Base-by-base conservation (phyloP, 2,797 vertebrate species). In the Eulemur coronatus region DNA sequence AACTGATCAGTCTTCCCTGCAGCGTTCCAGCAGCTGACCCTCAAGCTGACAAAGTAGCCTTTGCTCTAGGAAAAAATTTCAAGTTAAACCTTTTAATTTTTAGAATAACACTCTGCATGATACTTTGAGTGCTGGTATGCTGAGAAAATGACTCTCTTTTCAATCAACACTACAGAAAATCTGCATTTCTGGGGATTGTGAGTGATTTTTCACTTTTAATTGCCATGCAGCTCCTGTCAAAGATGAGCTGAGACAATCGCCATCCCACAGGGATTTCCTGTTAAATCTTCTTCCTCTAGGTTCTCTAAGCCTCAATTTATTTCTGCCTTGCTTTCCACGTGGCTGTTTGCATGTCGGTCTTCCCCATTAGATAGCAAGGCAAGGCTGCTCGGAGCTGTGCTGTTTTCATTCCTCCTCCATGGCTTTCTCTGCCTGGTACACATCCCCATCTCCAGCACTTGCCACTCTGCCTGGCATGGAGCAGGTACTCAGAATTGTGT, bases 21-120 rank as follows among this genome's bases (percentile, higher is more conserved):
- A n/a, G 41, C 15, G n/a, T 89, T 93, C n/a, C 28, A 79, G 33
- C 9, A 72, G 24, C 28, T 50, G 75, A 76, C 69, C 13, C 52
- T 43, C 46, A 80, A 65, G 18, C 10, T 65, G 20, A 81, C 10
- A 46, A 89, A 76, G 57, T n/a, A 84, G 28, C 9, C 35, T 86
- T 89, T n/a, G 63, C 2, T 33, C 48, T 87, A 43, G 41, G 86
- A 89, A 88, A 90, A 89, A 65, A 50, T 76, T 67, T 48, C 30
- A 93, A 88, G 48, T 94, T 88, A 88, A 94, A 81, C 24, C 84
- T 46, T 85, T 95, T 55, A 79, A 95, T 91, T 84, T 94, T 86
- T 50, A 75, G 89, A 92, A 48, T 79, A 86, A 61, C 26, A 89
- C 28, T 17, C 4, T 59, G 14, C 3, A 4, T 82, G 46, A 38